These are phyloP conservation scores for Xylota segnis DNA, from an alignment of 2,888 invertebrate genomes.

Conservation along the genomic window DNA sequence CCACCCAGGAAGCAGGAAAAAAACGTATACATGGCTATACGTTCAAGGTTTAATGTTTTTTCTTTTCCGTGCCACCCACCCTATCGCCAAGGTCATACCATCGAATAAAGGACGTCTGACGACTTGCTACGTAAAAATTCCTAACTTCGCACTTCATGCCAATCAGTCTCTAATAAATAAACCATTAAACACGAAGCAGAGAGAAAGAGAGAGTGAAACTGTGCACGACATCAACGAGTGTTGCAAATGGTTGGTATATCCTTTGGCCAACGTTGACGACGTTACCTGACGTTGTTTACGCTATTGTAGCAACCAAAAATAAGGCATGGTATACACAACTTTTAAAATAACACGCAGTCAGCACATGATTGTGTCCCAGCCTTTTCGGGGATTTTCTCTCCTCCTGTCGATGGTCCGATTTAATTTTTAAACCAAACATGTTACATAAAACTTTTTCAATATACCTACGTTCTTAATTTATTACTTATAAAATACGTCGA, in stretches of 20 bases:
- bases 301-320: not conserved
- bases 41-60: slow-evolving; percentile 17
- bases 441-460: not conserved
- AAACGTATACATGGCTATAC: not conserved
- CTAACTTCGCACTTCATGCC: not conserved
- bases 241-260: not conserved
- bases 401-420: not conserved
- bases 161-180: not conserved
- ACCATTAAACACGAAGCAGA: not conserved
- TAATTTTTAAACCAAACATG: not conserved
- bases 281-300: slow-evolving; percentile 30
- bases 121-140: not conserved
- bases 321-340: slow-evolving; percentile 15
- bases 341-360: slow-evolving; percentile 32
- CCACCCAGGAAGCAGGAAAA: not conserved
- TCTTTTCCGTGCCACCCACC: slow-evolving; percentile 1
- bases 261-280: not conserved
- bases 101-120: not conserved
- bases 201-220: not conserved
- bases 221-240: slow-evolving; percentile 21
- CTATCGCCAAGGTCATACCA: slow-evolving; percentile 23
- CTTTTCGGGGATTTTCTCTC: not conserved
- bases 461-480: not conserved
- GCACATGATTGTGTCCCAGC: slow-evolving; percentile 16
- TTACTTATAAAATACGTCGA: slow-evolving; percentile 17